phyloP scores from a whole-genome alignment of 2,888 invertebrate genomes.

The Acanthopleura granulata region DNA sequence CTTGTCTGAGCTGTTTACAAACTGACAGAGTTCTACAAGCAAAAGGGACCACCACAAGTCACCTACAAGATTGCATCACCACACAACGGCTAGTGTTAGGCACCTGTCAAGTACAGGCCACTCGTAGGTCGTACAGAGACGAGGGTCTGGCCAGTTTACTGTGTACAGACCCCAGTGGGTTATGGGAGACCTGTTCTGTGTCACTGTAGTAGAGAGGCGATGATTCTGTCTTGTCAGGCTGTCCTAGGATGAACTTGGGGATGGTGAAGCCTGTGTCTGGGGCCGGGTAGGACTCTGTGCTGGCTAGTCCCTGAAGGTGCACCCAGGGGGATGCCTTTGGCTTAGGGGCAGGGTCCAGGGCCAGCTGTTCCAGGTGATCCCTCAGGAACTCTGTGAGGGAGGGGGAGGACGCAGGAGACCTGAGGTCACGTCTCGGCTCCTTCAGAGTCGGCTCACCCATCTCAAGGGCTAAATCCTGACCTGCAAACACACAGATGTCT shows the following conservation, averaged over 20 bases:
- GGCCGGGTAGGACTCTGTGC: too few relatives aligned
- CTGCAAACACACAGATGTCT: neutral
- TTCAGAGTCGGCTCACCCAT: neutral
- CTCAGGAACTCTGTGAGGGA: conserved; percentile 43
- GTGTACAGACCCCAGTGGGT: too few relatives aligned
- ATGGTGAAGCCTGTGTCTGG: too few relatives aligned
- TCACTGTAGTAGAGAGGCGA: too few relatives aligned
- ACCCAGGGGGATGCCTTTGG: neutral
- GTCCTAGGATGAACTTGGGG: too few relatives aligned
- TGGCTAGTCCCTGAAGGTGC: too few relatives aligned
- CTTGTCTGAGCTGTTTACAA: too few relatives aligned
- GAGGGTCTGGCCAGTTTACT: neutral
- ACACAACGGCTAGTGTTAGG: neutral
- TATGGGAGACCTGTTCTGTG: too few relatives aligned
- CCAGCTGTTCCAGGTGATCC: conserved; percentile 29
- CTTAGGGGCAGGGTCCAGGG: neutral
- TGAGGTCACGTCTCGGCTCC: conserved; percentile 17
- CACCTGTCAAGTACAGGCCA: neutral
- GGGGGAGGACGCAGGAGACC: conserved; percentile 44
- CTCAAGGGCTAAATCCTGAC: neutral
- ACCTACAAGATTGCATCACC: too few relatives aligned
- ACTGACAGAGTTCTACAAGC: too few relatives aligned
- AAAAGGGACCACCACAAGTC: too few relatives aligned
- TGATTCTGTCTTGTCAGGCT: too few relatives aligned
- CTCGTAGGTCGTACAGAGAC: neutral